Base-by-base conservation (phyloP, 2,888 invertebrate genomes). In the Drosophila borealis region DNA sequence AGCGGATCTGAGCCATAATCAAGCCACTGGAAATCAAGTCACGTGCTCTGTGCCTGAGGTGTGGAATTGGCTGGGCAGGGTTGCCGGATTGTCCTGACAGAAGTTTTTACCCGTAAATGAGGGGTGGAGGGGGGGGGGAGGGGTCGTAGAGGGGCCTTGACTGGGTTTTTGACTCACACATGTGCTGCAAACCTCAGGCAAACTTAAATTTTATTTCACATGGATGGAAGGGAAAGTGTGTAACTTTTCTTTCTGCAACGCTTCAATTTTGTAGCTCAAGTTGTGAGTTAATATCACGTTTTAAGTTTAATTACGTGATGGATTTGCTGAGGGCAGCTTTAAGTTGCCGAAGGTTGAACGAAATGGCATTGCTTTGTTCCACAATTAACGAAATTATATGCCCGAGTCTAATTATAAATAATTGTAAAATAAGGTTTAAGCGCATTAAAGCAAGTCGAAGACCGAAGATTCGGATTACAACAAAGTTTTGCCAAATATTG, bases 21-120 rank as follows among this genome's bases (percentile, higher is more conserved):
- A 85, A 82, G 81, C 74, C 70, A 76, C 76, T 80, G 78, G 63
- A 82, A 83, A 83, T 78, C 83, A 83, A 83, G 83, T 83, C 83
- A 83, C 83, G 83, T 83, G 70, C 74, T 57, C 34, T 13, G 25
- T 41, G 69, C 53, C 73, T 54, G 80, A 83, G 86, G 81, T 83
- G 80, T 76, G 78, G 83, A 68, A 76, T 76, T 72, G 70, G 63
- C 59, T 70, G 67, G 75, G 80, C 64, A 42, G 76, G 51, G 45
- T 51, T 70, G 53, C 56, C 68, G 67, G 70, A 37, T 68, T 76
- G 59, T 65, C 64, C 59, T 53, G 57, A 48, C 64, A 62, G 50
- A 72, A 76, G 66, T 70, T 73, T 71, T 60, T 13, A 11, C n/a
- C 17, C 9, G 17, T 17, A 17, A 17, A 17, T 17, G 17, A 17